These are phyloP conservation scores for Odontamblyopus rebecca DNA, from an alignment of 2,797 vertebrate genomes.

Conservation along the genomic window DNA sequence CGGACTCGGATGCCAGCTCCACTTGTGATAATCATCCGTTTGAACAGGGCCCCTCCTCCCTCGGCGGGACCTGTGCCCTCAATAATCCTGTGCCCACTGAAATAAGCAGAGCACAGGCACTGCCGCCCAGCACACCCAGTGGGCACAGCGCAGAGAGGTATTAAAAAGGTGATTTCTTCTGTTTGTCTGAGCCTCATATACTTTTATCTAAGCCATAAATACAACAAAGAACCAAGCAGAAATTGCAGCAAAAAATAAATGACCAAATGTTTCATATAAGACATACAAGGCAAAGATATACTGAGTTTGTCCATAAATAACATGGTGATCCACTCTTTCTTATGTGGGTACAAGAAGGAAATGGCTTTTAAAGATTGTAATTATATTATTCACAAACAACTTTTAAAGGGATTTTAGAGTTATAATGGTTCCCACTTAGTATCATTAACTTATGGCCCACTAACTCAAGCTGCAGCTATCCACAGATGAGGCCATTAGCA, in stretches of 20 bases:
- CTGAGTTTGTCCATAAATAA: background rate
- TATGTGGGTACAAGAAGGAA: no score
- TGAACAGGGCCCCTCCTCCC: conserved; percentile 39
- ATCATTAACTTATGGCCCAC: no score
- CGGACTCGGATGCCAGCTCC: conserved; percentile 25
- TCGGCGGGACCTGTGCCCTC: conserved; percentile 39
- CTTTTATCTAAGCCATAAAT: conserved; percentile 27
- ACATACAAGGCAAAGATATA: background rate
- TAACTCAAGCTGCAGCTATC: no score
- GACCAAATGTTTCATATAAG: background rate
- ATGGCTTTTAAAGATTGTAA: no score
- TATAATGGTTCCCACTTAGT: no score
- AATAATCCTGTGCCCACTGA: conserved; percentile 46
- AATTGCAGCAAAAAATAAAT: background rate
- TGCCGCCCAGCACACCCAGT: conserved; percentile 42
- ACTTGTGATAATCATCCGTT: conserved; percentile 47
- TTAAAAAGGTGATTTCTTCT: conserved; percentile 29
- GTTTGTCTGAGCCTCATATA: conserved; percentile 27
- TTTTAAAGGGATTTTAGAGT: no score
- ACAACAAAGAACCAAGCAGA: background rate
- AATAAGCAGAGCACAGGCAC: conserved; percentile 49
- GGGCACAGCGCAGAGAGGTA: conserved; percentile 33
- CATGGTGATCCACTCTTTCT: background rate
- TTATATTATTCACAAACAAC: no score
- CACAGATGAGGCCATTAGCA: no score